Evolutionary conservation across 2,113 vertebrate genomes (phyloP).

Genomic region (Chunga burmeisteri): DNA sequence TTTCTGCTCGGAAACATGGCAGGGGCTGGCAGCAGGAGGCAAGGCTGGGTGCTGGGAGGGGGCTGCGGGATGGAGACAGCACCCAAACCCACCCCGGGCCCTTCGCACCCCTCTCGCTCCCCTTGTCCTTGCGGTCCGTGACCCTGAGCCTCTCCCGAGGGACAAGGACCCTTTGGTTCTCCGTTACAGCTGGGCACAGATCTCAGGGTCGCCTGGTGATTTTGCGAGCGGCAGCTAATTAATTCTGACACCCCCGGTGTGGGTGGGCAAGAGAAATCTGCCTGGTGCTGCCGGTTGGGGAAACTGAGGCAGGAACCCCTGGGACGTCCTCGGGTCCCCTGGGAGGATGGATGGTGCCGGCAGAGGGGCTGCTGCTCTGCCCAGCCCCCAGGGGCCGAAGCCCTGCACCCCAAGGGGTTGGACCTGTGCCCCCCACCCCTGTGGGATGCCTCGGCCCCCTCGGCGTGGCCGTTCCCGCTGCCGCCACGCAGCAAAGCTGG

Average conservation of each 20-base stretch:
- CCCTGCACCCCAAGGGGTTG: not conserved
- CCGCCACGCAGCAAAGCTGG: accelerated
- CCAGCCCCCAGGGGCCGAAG: not conserved
- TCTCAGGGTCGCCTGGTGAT: not conserved
- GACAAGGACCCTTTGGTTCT: not conserved
- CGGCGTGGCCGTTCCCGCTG: not conserved
- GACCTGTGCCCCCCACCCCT: accelerated
- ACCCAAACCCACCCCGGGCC: not conserved
- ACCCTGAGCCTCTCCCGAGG: not conserved
- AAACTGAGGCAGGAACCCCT: not conserved
- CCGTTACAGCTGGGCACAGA: accelerated
- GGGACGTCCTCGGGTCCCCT: accelerated
- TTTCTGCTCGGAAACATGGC: not conserved
- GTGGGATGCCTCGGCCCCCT: accelerated
- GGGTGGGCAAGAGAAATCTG: not conserved
- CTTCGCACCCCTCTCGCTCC: accelerated
- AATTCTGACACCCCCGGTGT: not conserved
- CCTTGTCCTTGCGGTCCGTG: accelerated
- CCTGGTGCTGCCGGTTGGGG: accelerated
- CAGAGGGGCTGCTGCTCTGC: not conserved
- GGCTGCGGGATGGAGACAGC: not conserved
- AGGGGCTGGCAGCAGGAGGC: not conserved
- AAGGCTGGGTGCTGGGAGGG: not conserved
- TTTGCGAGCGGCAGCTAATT: too few species aligned
- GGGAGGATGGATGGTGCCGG: not conserved